phyloP scores from a whole-genome alignment of 1,140 invertebrate species.

The Drosophila orena region DNA sequence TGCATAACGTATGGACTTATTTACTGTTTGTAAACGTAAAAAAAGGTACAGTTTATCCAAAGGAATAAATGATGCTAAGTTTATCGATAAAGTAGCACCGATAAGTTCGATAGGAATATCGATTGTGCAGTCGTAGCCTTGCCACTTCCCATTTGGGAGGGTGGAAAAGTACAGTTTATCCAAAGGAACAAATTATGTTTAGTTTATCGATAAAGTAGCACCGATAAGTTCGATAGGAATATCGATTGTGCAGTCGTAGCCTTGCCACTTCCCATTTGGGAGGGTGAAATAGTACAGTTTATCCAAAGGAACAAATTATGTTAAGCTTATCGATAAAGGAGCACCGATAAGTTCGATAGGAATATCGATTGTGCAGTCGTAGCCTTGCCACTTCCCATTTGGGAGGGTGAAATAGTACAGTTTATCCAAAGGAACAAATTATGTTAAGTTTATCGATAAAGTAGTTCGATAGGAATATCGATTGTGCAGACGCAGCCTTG shows the following conservation, averaged over 20 bases:
- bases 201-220: not conserved
- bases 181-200: not conserved
- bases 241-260: not conserved
- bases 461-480: too few species aligned
- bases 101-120: not conserved
- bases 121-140: not conserved
- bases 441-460: not conserved
- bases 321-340: not conserved
- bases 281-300: too few species aligned
- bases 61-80: not conserved
- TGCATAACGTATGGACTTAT: not conserved
- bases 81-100: not conserved
- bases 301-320: not conserved
- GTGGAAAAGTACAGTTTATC: too few species aligned
- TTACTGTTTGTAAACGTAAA: not conserved
- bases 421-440: not conserved
- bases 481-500: not conserved
- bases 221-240: not conserved
- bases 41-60: not conserved
- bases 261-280: not conserved
- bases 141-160: too few species aligned
- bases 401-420: too few species aligned
- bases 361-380: not conserved
- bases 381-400: not conserved
- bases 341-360: not conserved